These are phyloP conservation scores for Vesta saturnalis DNA, from an alignment of 2,888 invertebrate genomes.

Conservation along the genomic window DNA sequence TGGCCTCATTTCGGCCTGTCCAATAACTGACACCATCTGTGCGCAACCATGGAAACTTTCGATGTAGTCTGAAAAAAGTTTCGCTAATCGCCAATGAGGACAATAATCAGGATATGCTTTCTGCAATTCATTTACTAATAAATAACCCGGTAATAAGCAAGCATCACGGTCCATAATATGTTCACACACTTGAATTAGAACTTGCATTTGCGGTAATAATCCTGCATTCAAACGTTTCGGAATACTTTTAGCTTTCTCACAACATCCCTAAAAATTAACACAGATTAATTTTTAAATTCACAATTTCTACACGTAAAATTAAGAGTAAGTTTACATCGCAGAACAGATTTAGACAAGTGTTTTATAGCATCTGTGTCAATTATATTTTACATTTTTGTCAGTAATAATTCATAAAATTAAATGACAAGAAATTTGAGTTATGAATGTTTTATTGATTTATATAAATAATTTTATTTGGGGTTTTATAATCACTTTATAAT, in stretches of 20 bases:
- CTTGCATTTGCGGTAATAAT: conserved; percentile 82
- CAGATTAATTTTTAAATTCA: neutral
- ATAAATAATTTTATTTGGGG: no score
- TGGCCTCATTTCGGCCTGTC: conserved; percentile 90
- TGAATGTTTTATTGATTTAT: no score
- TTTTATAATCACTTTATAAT: no score
- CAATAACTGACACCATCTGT: conserved; percentile 95
- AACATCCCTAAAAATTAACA: conserved; percentile 71
- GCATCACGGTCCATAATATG: conserved; percentile 93
- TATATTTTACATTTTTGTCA: no score
- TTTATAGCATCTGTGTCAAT: no score
- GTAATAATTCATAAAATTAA: no score
- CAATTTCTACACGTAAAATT: conserved; percentile 4
- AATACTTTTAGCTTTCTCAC: conserved; percentile 87
- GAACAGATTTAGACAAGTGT: no score
- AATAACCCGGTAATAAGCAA: conserved; percentile 92
- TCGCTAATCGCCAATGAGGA: conserved; percentile 94
- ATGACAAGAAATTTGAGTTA: no score
- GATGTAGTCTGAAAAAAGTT: conserved; percentile 86
- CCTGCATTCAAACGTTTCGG: conserved; percentile 83
- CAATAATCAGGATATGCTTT: conserved; percentile 86
- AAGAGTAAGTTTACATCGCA: no score
- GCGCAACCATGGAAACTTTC: conserved; percentile 93
- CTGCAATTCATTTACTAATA: conserved; percentile 94
- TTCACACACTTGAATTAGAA: conserved; percentile 82